Conservation (phyloP, 2,113 vertebrate species). For the Urocolius indicus region DNA sequence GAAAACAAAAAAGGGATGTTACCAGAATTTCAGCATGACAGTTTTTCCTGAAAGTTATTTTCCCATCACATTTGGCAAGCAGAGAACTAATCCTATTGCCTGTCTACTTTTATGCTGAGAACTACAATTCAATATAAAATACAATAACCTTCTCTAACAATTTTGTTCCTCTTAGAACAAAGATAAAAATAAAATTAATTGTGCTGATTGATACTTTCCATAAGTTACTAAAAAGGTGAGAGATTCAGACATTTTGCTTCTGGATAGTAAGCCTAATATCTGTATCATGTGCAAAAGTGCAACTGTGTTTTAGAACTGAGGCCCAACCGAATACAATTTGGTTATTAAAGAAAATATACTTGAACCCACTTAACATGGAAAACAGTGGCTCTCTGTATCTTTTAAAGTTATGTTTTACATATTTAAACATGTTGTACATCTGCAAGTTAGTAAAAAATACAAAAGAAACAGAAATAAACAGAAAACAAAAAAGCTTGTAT, state of each 20-base stretch:
- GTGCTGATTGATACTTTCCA: conserved; percentile 18
- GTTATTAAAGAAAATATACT: background rate
- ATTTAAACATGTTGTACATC: background rate
- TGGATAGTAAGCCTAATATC: background rate
- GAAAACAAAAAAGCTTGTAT: conserved; percentile 51
- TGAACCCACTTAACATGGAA: background rate
- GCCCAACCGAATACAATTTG: conserved; percentile 9
- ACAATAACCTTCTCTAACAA: conserved; percentile 21
- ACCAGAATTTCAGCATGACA: conserved; percentile 28
- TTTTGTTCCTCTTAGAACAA: conserved; percentile 13
- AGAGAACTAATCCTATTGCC: conserved; percentile 15
- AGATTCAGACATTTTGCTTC: conserved; percentile 38
- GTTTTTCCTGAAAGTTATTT: conserved; percentile 23
- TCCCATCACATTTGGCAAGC: conserved; percentile 19
- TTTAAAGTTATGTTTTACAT: background rate
- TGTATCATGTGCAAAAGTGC: conserved; percentile 39
- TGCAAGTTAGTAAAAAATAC: background rate
- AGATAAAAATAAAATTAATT: conserved; percentile 47
- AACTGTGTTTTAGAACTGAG: conserved; percentile 46
- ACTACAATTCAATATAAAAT: conserved; percentile 38
- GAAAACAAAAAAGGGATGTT: background rate
- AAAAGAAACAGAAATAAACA: background rate
- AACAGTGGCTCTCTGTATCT: background rate
- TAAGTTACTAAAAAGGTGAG: conserved; percentile 31
- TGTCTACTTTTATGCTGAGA: background rate